These are phyloP conservation scores for Boulengeromyrus knoepffleri DNA, from an alignment of 2,113 vertebrate species.

Conservation along the genomic window DNA sequence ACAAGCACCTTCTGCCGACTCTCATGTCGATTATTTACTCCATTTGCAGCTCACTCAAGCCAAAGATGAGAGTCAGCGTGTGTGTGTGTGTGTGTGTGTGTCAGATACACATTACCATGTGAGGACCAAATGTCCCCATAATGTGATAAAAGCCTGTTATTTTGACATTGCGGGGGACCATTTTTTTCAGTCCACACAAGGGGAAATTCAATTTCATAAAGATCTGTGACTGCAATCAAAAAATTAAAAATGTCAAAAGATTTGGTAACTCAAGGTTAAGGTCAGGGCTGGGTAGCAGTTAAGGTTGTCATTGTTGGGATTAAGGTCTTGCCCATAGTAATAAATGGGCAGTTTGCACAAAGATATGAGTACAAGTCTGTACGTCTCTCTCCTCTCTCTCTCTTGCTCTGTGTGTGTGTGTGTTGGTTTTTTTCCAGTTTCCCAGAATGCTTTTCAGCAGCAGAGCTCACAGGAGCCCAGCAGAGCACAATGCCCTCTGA, in stretches of 20 bases:
- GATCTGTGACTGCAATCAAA: no score
- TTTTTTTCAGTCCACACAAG: no score
- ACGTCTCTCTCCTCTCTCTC: no score
- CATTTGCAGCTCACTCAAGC: neutral
- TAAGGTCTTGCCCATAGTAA: neutral
- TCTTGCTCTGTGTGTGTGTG: neutral
- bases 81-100: neutral
- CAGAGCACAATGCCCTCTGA: neutral
- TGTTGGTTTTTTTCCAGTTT: neutral
- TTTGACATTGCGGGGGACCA: neutral
- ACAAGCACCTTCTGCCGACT: neutral
- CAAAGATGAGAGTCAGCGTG: neutral
- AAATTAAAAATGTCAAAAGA: no score
- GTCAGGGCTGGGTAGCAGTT: no score
- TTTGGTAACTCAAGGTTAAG: no score
- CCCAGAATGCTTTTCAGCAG: neutral
- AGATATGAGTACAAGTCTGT: neutral
- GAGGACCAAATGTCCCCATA: neutral
- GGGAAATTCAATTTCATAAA: no score
- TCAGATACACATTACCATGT: neutral
- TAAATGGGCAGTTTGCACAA: neutral
- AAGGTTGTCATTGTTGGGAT: no score
- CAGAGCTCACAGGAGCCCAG: neutral
- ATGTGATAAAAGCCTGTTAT: neutral
- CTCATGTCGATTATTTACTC: neutral